Conservation (phyloP, 92 coral and sea anemone genomes). For the Phenganax subtilis region DNA sequence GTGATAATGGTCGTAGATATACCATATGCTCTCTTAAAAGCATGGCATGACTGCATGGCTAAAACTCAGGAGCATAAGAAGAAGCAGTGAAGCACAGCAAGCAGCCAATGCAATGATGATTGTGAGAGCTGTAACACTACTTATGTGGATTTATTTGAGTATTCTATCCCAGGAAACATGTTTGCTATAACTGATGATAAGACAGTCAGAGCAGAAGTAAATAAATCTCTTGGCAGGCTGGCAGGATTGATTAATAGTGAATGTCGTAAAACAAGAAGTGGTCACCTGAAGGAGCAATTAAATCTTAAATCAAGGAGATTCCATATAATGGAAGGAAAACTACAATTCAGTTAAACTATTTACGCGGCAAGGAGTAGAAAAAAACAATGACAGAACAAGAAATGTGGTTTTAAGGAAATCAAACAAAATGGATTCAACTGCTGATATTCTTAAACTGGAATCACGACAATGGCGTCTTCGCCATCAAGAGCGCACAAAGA, state of each 20-base stretch:
- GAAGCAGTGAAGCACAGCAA: neutral
- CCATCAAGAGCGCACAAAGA: too few species aligned
- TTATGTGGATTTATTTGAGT: slow-evolving; percentile 49
- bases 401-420: too few species aligned
- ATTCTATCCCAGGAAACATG: slow-evolving; percentile 50
- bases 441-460: too few species aligned
- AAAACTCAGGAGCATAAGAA: neutral
- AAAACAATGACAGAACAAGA: too few species aligned
- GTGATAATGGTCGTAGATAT: slow-evolving; percentile 48
- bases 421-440: too few species aligned
- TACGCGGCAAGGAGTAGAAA: too few species aligned
- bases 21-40: too few species aligned
- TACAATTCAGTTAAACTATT: too few species aligned
- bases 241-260: slow-evolving; percentile 51
- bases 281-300: slow-evolving; percentile 33
- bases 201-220: slow-evolving; percentile 44
- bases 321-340: slow-evolving; percentile 52
- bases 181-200: slow-evolving; percentile 50
- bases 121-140: neutral
- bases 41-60: slow-evolving; percentile 50
- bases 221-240: slow-evolving; percentile 45
- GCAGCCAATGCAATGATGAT: neutral
- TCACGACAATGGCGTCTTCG: too few species aligned
- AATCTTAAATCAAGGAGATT: slow-evolving; percentile 47
- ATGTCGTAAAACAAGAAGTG: slow-evolving; percentile 31